phyloP scores from a whole-genome alignment of 2,113 vertebrate genomes.

The Parus major region DNA sequence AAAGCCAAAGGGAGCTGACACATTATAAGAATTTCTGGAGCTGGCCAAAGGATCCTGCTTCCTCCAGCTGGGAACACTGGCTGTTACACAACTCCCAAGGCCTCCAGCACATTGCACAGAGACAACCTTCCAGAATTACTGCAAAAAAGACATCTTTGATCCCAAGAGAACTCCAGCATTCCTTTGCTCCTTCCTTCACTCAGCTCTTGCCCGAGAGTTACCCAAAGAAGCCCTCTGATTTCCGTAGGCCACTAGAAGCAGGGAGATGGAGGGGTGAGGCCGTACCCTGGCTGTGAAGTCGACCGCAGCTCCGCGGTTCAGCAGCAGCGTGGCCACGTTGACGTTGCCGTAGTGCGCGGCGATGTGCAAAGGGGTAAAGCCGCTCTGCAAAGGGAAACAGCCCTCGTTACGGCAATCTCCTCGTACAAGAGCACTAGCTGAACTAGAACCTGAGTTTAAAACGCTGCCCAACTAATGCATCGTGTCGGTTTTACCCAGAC shows the following conservation, averaged over 20 bases:
- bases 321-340: slow-evolving; percentile 92
- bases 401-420: neutral
- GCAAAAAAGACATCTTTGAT: neutral
- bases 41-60: neutral
- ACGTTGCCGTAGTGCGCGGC: slow-evolving; percentile 96
- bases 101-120: rapidly evolving
- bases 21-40: neutral
- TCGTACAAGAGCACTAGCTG: rapidly evolving
- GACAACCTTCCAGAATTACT: neutral
- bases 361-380: slow-evolving; percentile 95
- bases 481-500: rapidly evolving
- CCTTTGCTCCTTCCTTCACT: neutral
- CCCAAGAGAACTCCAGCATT: neutral
- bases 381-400: slow-evolving; percentile 81
- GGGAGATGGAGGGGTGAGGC: neutral
- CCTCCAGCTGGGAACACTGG: neutral
- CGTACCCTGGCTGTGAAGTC: slow-evolving; percentile 95
- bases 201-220: neutral
- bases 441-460: neutral
- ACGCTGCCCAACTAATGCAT: neutral
- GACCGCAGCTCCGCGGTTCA: slow-evolving; percentile 92
- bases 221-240: neutral
- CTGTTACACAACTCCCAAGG: neutral
- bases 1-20: neutral
- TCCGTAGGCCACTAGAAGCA: neutral